These are phyloP conservation scores for Isichthys henryi DNA, from an alignment of 2,113 vertebrate genomes.

Conservation along the genomic window DNA sequence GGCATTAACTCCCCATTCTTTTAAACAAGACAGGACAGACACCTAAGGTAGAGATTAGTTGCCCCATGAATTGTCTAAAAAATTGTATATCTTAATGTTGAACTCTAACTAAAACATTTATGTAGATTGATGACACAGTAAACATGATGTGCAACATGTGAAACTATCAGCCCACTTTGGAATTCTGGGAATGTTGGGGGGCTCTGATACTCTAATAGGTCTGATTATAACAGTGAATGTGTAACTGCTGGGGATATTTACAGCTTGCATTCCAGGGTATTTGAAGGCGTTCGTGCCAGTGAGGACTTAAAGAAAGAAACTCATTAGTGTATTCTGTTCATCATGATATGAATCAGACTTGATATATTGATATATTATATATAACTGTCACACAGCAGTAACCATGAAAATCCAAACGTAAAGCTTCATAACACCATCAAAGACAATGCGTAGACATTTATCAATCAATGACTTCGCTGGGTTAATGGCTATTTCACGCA, in stretches of 20 bases:
- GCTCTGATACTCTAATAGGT: background rate
- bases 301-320: background rate
- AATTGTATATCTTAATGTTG: background rate
- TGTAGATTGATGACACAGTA: background rate
- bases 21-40: background rate
- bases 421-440: background rate
- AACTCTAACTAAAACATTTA: background rate
- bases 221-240: background rate
- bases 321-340: background rate
- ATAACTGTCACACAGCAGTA: background rate
- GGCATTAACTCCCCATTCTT: background rate
- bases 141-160: background rate
- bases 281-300: background rate
- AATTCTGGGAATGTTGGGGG: background rate
- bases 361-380: background rate
- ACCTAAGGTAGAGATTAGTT: background rate
- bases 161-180: background rate
- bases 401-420: background rate
- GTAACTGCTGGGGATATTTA: background rate
- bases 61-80: background rate
- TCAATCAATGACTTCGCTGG: background rate
- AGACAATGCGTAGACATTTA: background rate
- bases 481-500: background rate
- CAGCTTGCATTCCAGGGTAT: background rate
- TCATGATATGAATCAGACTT: background rate